Base-by-base conservation (phyloP, 2,888 invertebrate species). In the Microchrysa polita region DNA sequence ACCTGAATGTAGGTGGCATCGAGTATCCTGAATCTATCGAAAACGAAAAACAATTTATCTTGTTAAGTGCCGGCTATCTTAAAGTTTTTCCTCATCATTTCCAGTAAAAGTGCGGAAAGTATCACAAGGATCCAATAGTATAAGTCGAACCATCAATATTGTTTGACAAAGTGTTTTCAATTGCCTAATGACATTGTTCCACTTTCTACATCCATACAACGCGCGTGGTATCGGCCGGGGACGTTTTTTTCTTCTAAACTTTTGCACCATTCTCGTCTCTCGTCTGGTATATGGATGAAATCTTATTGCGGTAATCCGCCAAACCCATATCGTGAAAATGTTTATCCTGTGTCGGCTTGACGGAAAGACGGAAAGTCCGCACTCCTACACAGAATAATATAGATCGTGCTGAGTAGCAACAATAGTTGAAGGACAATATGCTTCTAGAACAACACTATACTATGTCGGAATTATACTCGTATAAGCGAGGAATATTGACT, bases 141-240 rank as follows among this genome's bases (percentile, higher is more conserved):
- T 73, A 73, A 71, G 63, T 73, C 71, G 72, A 63, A 72, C 61
- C 75, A 75, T 75, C 75, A 75, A 75, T 75, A 75, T 75, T 59
- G 22, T 59, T 67, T 75, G 75, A 75, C 75, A 75, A 75, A 75
- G 73, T 75, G 74, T 75, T 74, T 73, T 74, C 75, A 75, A 75
- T 75, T 75, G 72, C 75, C 75, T 75, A 75, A 75, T 75, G 75
- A 74, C 75, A 75, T 72, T 72, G 73, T 73, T 72, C 69, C 34
- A 69, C 40, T 69, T 34, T 55, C 48, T 12, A 34, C 23, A 69
- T 1, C 20, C 14, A n/a, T n/a, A 55, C 69, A 14, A 22, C 53
- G 7, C 23, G n/a, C n/a, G n/a, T n/a, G 55, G 10, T 18, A 1
- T n/a, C 53, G 14, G 23, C 59, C 2, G 22, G 14, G 57, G 2